Evolutionary conservation across 2,888 invertebrate genomes (phyloP).

Genomic region (Ectemnius continuus): DNA sequence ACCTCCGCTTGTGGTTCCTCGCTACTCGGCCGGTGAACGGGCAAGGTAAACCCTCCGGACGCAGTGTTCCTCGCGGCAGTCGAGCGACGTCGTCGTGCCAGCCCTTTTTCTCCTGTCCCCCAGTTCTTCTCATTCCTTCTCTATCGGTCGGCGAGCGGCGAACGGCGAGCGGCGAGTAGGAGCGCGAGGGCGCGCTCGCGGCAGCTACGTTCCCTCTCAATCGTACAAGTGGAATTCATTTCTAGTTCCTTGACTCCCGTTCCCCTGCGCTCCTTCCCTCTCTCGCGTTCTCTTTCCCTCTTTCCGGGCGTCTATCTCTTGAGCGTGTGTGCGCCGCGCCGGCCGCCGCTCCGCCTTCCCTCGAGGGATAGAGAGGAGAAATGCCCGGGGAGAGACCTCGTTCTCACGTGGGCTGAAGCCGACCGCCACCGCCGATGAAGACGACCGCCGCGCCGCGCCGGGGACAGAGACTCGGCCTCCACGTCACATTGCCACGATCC

Average conservation of each 20-base stretch:
- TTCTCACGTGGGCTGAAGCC: constrained; percentile 52
- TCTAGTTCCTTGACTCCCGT: constrained; percentile 68
- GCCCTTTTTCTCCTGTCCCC: constrained; percentile 56
- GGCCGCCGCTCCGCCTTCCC: constrained; percentile 39
- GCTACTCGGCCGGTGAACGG: constrained; percentile 6
- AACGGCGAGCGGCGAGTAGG: not conserved
- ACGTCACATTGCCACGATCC: not conserved
- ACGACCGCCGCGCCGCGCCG: too few relatives aligned
- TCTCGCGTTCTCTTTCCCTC: constrained; percentile 24
- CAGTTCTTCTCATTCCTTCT: constrained; percentile 2
- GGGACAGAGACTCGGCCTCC: not conserved
- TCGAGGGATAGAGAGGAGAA: not conserved
- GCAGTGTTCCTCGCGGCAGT: constrained; percentile 45
- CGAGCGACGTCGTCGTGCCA: constrained; percentile 55
- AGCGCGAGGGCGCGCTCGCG: constrained; percentile 2
- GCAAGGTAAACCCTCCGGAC: constrained; percentile 42
- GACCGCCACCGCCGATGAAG: not conserved
- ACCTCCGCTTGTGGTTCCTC: constrained; percentile 22
- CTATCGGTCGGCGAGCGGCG: not conserved
- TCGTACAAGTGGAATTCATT: constrained; percentile 66
- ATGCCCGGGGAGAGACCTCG: constrained; percentile 12
- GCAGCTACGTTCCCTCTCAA: constrained; percentile 50
- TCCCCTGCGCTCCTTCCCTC: constrained; percentile 41
- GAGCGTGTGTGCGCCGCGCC: constrained; percentile 1
- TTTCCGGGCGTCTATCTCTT: constrained; percentile 15